Conservation (phyloP, 2,113 vertebrate species). For the Delphinus delphis region DNA sequence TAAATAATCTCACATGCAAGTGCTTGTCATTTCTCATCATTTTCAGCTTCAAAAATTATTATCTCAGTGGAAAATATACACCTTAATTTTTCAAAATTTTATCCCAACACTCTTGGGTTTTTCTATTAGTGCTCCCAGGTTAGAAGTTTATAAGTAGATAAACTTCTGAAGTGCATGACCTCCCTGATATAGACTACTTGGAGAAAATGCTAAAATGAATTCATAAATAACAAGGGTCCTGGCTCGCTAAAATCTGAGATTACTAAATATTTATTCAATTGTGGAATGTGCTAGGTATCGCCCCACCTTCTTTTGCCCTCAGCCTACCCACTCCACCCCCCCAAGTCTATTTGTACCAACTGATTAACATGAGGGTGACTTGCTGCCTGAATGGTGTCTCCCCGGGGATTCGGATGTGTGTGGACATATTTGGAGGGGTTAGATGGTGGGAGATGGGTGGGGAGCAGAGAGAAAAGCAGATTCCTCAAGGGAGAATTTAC, state of each 20-base stretch:
- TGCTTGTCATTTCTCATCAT: background rate
- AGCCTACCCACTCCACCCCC: background rate
- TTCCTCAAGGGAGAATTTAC: background rate
- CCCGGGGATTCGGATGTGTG: background rate
- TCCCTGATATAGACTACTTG: background rate
- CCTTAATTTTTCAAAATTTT: background rate
- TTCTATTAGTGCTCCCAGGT: background rate
- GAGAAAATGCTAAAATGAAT: background rate
- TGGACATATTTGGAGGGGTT: background rate
- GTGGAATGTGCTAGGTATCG: background rate
- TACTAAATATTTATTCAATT: background rate
- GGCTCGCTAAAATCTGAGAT: background rate
- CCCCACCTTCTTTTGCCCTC: background rate
- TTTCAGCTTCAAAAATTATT: conserved; percentile 5
- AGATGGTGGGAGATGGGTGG: background rate
- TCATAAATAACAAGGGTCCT: background rate
- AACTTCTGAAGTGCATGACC: background rate
- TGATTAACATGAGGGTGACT: background rate
- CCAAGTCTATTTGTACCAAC: background rate
- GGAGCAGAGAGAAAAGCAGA: background rate
- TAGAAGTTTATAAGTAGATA: background rate
- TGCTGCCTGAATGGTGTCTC: background rate
- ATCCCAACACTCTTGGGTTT: background rate
- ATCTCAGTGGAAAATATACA: background rate
- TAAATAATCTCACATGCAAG: background rate